These are phyloP conservation scores for Portevinia maculata DNA, from an alignment of 2,888 invertebrate species.

Conservation along the genomic window DNA sequence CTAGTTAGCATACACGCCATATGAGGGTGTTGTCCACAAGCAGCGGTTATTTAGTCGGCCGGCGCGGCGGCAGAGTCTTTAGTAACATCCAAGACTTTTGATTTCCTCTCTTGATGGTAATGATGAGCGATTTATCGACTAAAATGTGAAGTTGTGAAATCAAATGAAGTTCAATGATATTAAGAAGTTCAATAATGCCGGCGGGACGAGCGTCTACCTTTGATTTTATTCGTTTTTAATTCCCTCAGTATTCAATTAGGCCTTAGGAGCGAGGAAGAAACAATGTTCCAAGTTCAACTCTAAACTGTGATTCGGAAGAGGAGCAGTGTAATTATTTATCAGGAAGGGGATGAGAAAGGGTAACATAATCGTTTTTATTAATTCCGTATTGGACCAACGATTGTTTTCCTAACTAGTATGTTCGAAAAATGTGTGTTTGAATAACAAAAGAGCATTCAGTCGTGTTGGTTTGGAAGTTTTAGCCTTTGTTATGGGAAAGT, in stretches of 20 bases:
- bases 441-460: conserved; percentile 23
- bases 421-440: conserved; percentile 33
- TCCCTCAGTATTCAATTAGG: conserved; percentile 44
- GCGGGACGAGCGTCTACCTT: conserved; percentile 45
- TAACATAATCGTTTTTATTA: conserved; percentile 59
- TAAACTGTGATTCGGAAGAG: conserved; percentile 1
- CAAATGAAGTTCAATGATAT: conserved; percentile 65
- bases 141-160: conserved; percentile 58
- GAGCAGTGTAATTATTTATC: conserved; percentile 10
- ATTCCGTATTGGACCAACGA: conserved; percentile 54
- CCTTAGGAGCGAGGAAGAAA: neutral
- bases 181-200: conserved; percentile 51
- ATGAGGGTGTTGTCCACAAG: conserved; percentile 60
- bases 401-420: conserved; percentile 52
- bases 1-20: conserved; percentile 50
- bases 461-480: neutral
- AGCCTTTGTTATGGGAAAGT: conserved; percentile 10
- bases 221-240: conserved; percentile 69
- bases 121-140: conserved; percentile 64
- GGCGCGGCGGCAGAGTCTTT: neutral
- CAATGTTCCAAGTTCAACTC: neutral
- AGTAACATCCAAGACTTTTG: neutral
- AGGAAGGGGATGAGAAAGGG: conserved; percentile 52
- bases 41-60: neutral
- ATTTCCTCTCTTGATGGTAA: conserved; percentile 46